Conservation (phyloP, 2,797 vertebrate species). For the Sebastes paucispinis region DNA sequence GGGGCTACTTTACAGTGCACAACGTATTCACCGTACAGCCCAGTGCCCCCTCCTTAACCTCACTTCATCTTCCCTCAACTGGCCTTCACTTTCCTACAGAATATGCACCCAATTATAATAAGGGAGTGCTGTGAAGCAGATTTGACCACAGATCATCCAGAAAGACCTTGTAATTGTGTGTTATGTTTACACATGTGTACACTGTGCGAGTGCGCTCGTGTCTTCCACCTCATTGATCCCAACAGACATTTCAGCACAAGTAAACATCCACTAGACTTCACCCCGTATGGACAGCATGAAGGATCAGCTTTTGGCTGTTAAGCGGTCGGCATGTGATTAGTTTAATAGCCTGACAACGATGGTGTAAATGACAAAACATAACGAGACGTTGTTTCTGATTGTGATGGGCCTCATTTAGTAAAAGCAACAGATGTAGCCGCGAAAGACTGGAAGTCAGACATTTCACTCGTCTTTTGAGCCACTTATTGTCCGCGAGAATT, state of each 20-base stretch:
- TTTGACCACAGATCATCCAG: slow-evolving; percentile 17
- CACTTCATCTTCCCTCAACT: not conserved
- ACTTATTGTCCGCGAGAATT: not conserved
- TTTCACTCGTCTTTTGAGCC: not conserved
- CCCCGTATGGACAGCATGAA: slow-evolving; percentile 46
- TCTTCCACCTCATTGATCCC: slow-evolving; percentile 72
- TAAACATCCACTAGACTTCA: slow-evolving; percentile 41
- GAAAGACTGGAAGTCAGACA: not conserved
- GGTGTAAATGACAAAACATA: slow-evolving; percentile 56
- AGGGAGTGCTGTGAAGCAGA: slow-evolving; percentile 27
- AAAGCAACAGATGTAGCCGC: slow-evolving; percentile 7
- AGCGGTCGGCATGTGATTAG: slow-evolving; percentile 65
- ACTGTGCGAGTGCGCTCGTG: slow-evolving; percentile 11
- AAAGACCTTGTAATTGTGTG: slow-evolving; percentile 29
- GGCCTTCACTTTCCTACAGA: slow-evolving; percentile 15
- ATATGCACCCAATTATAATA: slow-evolving; percentile 61
- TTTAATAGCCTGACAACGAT: slow-evolving; percentile 60
- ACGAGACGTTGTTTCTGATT: slow-evolving; percentile 43
- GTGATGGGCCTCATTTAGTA: slow-evolving; percentile 14
- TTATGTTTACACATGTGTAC: slow-evolving; percentile 27
- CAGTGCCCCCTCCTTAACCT: slow-evolving; percentile 17
- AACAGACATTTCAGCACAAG: slow-evolving; percentile 37
- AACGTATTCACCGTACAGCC: not conserved
- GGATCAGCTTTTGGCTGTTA: slow-evolving; percentile 54
- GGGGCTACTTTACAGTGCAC: not conserved